Evolutionary conservation across 2,797 vertebrate species (phyloP).

Genomic region (Varecia variegata): DNA sequence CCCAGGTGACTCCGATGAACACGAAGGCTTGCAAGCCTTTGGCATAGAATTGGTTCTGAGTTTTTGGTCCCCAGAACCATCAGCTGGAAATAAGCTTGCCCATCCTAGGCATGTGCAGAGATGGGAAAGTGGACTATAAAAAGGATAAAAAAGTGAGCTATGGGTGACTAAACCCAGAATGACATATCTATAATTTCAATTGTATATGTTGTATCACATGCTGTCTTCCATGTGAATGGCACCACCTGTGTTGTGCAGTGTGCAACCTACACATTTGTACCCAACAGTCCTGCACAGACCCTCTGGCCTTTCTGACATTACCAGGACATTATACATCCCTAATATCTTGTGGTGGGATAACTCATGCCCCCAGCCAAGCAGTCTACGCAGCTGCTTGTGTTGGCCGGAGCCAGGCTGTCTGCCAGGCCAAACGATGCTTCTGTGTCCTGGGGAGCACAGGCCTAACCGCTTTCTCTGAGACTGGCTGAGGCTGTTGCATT

Average conservation of each 20-base stretch:
- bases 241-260: too few relatives aligned
- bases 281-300: background rate
- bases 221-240: rapidly evolving
- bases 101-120: background rate
- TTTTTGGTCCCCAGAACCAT: background rate
- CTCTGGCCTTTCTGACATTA: background rate
- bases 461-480: too few relatives aligned
- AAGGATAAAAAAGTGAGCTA: background rate
- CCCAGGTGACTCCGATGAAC: background rate
- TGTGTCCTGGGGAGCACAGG: background rate
- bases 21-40: background rate
- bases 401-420: background rate
- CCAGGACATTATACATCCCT: background rate
- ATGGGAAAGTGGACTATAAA: background rate
- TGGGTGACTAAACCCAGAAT: background rate
- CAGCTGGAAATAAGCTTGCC: background rate
- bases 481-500: background rate
- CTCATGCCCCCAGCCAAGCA: background rate
- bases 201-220: background rate
- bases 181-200: background rate
- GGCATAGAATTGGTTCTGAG: background rate
- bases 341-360: background rate
- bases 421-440: background rate
- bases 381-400: background rate
- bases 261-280: background rate